These are phyloP conservation scores for Petrolisthes manimaculis DNA, from an alignment of 2,888 invertebrate species.

Conservation along the genomic window DNA sequence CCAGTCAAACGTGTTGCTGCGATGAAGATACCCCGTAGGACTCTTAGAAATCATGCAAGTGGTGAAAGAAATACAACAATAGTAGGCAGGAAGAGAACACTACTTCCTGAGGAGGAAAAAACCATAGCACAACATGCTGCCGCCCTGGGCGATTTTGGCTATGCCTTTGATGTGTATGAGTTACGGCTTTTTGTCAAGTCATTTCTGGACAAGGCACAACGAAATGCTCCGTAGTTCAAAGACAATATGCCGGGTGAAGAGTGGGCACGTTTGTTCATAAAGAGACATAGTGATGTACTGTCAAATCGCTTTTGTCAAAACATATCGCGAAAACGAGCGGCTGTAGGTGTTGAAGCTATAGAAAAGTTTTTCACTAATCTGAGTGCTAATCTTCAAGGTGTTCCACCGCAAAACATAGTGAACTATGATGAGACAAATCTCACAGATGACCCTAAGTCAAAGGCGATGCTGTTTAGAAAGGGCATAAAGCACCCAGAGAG, in stretches of 20 bases:
- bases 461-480: conserved; percentile 67
- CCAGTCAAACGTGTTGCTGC: neutral
- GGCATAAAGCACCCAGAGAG: conserved; percentile 69
- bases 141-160: conserved; percentile 14
- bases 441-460: conserved; percentile 68
- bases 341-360: too few species aligned
- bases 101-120: conserved; percentile 25
- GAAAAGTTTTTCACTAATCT: too few species aligned
- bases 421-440: too few species aligned
- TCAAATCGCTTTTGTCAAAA: too few species aligned
- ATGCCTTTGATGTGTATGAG: neutral
- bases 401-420: too few species aligned
- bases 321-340: too few species aligned
- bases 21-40: conserved; percentile 19
- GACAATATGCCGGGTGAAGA: conserved; percentile 31
- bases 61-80: neutral
- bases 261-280: conserved; percentile 22
- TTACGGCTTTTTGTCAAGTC: conserved; percentile 23
- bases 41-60: conserved; percentile 19
- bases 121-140: conserved; percentile 32
- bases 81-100: conserved; percentile 14
- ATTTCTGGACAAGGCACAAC: conserved; percentile 22
- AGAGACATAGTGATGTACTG: too few species aligned
- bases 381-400: too few species aligned
- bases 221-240: conserved; percentile 13